A percentile compares a stretch with the other conserved stretches of the same genome.
Evolutionary conservation across 2,797 vertebrate species (phyloP).

Genomic region (Knipowitschia caucasica): DNA sequence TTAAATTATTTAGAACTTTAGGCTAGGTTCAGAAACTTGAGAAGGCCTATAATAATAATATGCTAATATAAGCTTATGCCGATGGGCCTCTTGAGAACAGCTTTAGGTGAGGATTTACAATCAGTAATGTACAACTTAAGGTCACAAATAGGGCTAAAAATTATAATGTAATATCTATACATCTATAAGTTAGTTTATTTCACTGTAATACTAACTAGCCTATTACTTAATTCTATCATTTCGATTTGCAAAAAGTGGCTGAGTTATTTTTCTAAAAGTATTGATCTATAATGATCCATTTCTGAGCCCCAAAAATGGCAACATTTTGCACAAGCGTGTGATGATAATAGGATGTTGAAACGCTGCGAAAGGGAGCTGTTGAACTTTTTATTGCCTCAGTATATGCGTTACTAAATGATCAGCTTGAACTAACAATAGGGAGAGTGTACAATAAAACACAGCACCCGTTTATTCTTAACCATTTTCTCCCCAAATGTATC

Average conservation of each 20-base stretch:
- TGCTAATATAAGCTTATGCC: no score
- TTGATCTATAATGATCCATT: constrained; percentile 61
- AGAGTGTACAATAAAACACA: constrained; percentile 62
- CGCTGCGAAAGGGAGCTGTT: constrained; percentile 48
- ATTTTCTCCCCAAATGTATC: constrained; percentile 53
- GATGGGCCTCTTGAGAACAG: no score
- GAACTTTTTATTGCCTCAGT: constrained; percentile 53
- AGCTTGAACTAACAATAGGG: constrained; percentile 56
- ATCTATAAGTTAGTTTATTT: no score
- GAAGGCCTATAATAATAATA: no score
- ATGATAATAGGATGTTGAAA: constrained; percentile 52
- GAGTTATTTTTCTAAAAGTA: constrained; percentile 60
- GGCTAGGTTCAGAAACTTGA: constrained; percentile 25
- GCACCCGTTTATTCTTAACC: constrained; percentile 54
- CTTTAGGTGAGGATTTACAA: no score
- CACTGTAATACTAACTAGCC: background rate
- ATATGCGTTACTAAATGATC: constrained; percentile 58
- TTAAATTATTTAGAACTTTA: constrained; percentile 50
- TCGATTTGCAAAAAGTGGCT: constrained; percentile 26
- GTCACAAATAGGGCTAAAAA: background rate
- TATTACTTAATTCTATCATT: constrained; percentile 10
- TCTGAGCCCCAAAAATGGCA: constrained; percentile 41
- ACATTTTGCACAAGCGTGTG: constrained; percentile 48
- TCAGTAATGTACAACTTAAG: background rate
- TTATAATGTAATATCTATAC: no score